Evolutionary conservation across 2,113 vertebrate species (phyloP).

Genomic region (Gopherus flavomarginatus): DNA sequence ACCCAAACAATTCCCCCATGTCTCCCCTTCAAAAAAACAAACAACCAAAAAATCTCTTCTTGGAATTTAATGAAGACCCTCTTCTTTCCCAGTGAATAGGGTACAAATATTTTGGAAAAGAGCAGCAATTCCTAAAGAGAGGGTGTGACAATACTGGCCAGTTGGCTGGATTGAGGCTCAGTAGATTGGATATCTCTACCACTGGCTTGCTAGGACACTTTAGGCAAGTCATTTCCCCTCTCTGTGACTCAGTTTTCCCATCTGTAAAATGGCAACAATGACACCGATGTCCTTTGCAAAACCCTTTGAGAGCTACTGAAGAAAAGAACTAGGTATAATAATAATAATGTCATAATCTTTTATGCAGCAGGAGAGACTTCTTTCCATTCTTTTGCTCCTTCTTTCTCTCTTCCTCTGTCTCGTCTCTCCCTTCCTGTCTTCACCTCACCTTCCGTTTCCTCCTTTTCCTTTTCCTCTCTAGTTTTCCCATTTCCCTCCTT

Average conservation of each 20-base stretch:
- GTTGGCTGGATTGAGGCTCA: neutral
- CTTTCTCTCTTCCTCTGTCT: neutral
- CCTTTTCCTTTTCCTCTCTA: neutral
- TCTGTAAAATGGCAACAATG: neutral
- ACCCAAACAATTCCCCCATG: too few relatives aligned
- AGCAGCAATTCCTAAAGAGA: neutral
- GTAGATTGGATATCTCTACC: neutral
- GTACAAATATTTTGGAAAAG: neutral
- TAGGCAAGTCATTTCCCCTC: neutral
- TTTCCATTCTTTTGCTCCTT: neutral
- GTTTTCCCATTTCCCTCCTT: neutral
- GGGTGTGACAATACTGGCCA: neutral
- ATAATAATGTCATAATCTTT: too few relatives aligned
- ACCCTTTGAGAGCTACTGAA: neutral
- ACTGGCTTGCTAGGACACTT: neutral
- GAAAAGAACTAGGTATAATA: neutral
- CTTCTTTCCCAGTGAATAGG: neutral
- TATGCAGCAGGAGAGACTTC: neutral
- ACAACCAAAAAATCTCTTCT: neutral
- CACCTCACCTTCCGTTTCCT: fast-evolving
- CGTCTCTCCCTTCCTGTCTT: neutral
- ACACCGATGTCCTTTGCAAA: neutral
- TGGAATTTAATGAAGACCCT: neutral
- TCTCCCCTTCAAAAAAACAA: neutral
- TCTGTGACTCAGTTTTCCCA: neutral